These are phyloP conservation scores for Euglossa dilemma DNA, from an alignment of 1,140 invertebrate species.

Conservation along the genomic window DNA sequence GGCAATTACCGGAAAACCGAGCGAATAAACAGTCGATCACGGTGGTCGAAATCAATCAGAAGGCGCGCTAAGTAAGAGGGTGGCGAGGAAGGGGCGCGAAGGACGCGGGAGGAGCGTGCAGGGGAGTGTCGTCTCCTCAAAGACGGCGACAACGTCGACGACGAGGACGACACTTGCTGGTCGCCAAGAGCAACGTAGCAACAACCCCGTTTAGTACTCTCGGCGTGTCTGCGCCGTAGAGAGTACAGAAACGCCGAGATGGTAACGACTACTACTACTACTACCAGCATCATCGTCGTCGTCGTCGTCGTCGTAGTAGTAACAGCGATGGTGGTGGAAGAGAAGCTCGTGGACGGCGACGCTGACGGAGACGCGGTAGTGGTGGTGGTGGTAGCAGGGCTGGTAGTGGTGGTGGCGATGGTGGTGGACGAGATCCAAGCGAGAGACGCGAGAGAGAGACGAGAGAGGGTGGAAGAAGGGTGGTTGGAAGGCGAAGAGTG, in stretches of 20 bases:
- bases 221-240: conserved; percentile 66
- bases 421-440: conserved; percentile 44
- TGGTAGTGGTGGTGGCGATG: conserved; percentile 22
- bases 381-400: conserved; percentile 20
- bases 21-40: background rate
- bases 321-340: conserved; percentile 3
- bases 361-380: background rate
- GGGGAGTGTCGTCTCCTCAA: conserved; percentile 48
- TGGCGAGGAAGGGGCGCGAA: conserved; percentile 1
- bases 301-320: background rate
- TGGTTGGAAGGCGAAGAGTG: conserved; percentile 63
- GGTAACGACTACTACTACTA: conserved; percentile 31
- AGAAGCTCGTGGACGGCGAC: background rate
- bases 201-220: conserved; percentile 78
- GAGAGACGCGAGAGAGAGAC: background rate
- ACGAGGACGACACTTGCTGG: conserved; percentile 71
- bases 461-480: conserved; percentile 54
- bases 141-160: conserved; percentile 59
- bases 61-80: conserved; percentile 50
- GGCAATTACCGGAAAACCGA: background rate
- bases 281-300: background rate
- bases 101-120: background rate
- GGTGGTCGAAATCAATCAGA: conserved; percentile 60
- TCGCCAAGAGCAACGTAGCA: conserved; percentile 80
- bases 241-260: conserved; percentile 48